Conservation (phyloP, 2,113 vertebrate species). For the Nycticryphes semicollaris region DNA sequence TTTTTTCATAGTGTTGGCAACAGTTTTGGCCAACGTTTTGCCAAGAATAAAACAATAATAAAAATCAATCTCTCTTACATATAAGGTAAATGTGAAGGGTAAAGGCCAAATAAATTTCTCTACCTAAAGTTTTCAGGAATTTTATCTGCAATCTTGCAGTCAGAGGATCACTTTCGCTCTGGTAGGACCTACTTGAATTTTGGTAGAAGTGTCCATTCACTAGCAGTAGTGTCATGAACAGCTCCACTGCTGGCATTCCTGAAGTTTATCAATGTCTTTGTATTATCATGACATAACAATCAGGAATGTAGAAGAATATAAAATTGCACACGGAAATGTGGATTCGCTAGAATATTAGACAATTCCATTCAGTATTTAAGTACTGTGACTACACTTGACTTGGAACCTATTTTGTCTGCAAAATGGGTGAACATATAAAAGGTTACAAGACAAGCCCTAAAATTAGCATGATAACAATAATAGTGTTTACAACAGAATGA, state of each 20-base stretch:
- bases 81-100: neutral
- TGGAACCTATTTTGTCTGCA: neutral
- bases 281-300: neutral
- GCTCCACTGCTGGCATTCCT: accelerated
- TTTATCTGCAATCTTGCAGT: neutral
- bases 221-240: neutral
- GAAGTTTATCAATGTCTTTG: neutral
- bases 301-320: neutral
- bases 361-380: neutral
- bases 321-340: neutral
- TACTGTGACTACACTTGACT: neutral
- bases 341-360: neutral
- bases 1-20: neutral
- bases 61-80: neutral
- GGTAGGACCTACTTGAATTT: neutral
- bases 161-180: neutral
- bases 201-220: neutral
- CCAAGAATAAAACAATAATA: neutral
- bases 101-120: neutral
- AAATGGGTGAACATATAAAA: neutral
- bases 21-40: accelerated
- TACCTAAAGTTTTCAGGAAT: neutral
- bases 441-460: neutral
- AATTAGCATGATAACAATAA: neutral
- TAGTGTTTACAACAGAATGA: neutral